A percentile compares a stretch with the other conserved stretches of the same genome.
Conservation (phyloP, 1,140 invertebrate species). For the Hermatobates lingyangjiaoensis region DNA sequence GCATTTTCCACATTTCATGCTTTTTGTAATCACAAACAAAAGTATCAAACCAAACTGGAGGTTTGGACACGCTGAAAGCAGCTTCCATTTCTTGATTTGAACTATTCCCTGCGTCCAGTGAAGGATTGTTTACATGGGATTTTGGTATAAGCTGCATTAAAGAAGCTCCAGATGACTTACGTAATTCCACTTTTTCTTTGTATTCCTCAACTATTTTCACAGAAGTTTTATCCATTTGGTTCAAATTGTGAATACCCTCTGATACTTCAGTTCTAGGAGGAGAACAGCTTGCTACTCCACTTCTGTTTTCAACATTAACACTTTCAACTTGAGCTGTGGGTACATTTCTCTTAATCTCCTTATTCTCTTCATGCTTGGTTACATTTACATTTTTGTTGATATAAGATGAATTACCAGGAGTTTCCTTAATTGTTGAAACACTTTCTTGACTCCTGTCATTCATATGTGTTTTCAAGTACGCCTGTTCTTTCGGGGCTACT, state of each 20-base stretch:
- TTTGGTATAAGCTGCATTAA: background rate
- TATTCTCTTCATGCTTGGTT: too few species aligned
- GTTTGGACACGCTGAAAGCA: background rate
- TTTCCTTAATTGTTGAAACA: too few species aligned
- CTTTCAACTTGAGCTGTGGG: too few species aligned
- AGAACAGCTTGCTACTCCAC: too few species aligned
- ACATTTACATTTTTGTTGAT: too few species aligned
- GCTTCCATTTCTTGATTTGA: background rate
- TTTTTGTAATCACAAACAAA: background rate
- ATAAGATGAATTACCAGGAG: too few species aligned
- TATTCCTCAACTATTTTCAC: background rate
- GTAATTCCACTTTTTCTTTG: conserved; percentile 1
- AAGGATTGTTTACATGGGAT: background rate
- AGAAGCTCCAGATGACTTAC: background rate
- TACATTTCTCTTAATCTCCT: too few species aligned
- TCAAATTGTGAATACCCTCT: background rate
- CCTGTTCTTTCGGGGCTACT: too few species aligned
- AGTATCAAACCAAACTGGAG: conserved; percentile 1
- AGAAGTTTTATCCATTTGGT: background rate
- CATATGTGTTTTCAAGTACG: too few species aligned
- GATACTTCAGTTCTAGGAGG: too few species aligned
- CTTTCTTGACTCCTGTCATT: too few species aligned
- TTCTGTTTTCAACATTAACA: too few species aligned
- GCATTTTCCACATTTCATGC: conserved; percentile 7
- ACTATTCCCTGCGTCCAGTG: background rate